phyloP scores from a whole-genome alignment of 2,797 vertebrate genomes.

The Epinephelus malabaricus region DNA sequence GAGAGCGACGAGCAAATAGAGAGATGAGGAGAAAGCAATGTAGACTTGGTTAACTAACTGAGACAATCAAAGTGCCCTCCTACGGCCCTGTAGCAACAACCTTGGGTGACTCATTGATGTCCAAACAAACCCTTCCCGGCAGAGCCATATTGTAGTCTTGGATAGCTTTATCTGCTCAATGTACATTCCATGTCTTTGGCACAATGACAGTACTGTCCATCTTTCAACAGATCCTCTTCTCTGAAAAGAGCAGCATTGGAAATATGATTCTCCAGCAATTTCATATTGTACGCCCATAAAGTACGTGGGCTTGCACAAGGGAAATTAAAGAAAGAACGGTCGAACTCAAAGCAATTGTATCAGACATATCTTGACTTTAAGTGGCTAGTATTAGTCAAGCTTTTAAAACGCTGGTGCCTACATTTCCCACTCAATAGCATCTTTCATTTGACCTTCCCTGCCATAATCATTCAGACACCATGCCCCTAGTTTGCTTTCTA shows the following conservation, averaged over 20 bases:
- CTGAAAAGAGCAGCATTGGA: slow-evolving; percentile 4
- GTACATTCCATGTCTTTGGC: neutral
- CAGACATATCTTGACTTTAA: neutral
- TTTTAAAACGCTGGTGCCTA: neutral
- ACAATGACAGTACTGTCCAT: neutral
- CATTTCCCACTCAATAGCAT: neutral
- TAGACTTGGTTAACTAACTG: slow-evolving; percentile 59
- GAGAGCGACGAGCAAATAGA: slow-evolving; percentile 38
- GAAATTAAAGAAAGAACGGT: neutral
- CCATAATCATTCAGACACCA: neutral
- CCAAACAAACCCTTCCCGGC: slow-evolving; percentile 35
- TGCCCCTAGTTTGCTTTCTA: neutral
- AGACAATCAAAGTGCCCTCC: slow-evolving; percentile 48
- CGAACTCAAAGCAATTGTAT: neutral
- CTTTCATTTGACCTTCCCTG: neutral
- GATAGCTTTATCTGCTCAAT: neutral
- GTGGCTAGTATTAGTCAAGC: neutral
- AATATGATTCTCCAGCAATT: neutral
- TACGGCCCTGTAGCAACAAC: slow-evolving; percentile 46
- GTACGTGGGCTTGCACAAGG: neutral
- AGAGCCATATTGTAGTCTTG: slow-evolving; percentile 8
- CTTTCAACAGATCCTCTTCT: neutral
- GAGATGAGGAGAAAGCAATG: slow-evolving; percentile 31
- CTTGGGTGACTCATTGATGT: slow-evolving; percentile 65
- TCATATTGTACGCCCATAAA: neutral